Conservation (phyloP, 2,888 invertebrate species). For the Timandra comae region DNA sequence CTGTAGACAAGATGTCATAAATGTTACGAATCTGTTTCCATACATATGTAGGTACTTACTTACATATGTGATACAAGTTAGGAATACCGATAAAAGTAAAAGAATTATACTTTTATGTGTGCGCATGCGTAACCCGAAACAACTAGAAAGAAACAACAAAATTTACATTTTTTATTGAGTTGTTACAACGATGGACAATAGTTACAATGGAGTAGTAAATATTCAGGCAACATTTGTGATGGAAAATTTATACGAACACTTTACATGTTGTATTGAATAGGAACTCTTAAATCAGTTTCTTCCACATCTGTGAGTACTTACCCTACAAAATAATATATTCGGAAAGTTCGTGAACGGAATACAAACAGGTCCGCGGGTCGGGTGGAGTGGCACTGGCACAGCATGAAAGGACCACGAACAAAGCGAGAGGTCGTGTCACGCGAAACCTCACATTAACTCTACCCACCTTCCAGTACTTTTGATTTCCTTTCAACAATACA, state of each 20-base stretch:
- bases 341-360: slow-evolving; percentile 68
- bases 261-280: slow-evolving; percentile 52
- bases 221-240: slow-evolving; percentile 29
- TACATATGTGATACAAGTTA: too few relatives aligned
- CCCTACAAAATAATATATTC: slow-evolving; percentile 67
- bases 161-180: not conserved
- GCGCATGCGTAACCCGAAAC: not conserved
- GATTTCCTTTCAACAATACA: slow-evolving; percentile 15
- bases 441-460: slow-evolving; percentile 33
- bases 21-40: too few relatives aligned
- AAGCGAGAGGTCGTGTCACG: slow-evolving; percentile 49
- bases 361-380: slow-evolving; percentile 58
- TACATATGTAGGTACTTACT: too few relatives aligned
- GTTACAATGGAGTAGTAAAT: slow-evolving; percentile 21
- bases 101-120: too few relatives aligned
- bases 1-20: too few relatives aligned
- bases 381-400: slow-evolving; percentile 48
- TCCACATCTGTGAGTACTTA: slow-evolving; percentile 48
- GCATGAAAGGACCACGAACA: slow-evolving; percentile 55
- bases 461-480: slow-evolving; percentile 16
- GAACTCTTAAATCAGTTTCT: slow-evolving; percentile 64
- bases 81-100: too few relatives aligned
- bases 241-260: slow-evolving; percentile 43
- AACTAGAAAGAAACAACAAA: not conserved
- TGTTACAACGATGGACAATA: slow-evolving; percentile 20